Conservation (phyloP, 2,113 vertebrate species). For the Andinoacara biseriatus region DNA sequence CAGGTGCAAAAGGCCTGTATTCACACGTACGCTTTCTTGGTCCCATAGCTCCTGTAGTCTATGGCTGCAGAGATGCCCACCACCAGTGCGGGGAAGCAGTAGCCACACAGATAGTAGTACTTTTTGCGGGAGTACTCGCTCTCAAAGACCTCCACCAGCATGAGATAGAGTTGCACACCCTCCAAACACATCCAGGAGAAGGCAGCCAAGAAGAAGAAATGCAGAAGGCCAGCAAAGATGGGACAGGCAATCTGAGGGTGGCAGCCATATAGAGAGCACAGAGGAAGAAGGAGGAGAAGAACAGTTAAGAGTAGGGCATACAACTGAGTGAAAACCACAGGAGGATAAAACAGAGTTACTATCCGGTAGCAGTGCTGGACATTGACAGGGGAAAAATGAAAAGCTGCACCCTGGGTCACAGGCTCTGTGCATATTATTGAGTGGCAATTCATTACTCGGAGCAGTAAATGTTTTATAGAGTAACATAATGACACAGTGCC, state of each 20-base stretch:
- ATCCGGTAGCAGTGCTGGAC: slow-evolving; percentile 9
- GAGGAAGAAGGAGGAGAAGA: slow-evolving; percentile 16
- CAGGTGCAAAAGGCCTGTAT: slow-evolving; percentile 76
- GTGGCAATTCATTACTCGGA: slow-evolving; percentile 42
- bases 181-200: slow-evolving; percentile 96
- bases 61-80: slow-evolving; percentile 92
- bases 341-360: slow-evolving; percentile 38
- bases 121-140: slow-evolving; percentile 92
- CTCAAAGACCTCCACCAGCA: slow-evolving; percentile 93
- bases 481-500: slow-evolving; percentile 32
- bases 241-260: slow-evolving; percentile 86
- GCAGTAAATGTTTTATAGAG: slow-evolving; percentile 50
- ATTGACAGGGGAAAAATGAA: slow-evolving; percentile 31
- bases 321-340: slow-evolving; percentile 21
- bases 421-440: slow-evolving; percentile 42
- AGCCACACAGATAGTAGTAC: slow-evolving; percentile 94
- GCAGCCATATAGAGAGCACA: slow-evolving; percentile 9
- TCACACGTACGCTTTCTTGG: slow-evolving; percentile 91
- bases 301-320: slow-evolving; percentile 21
- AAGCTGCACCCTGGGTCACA: slow-evolving; percentile 36
- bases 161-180: slow-evolving; percentile 92
- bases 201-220: slow-evolving; percentile 94
- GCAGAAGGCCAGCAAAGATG: slow-evolving; percentile 90
- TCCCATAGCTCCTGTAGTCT: slow-evolving; percentile 95
- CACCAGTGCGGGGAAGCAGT: slow-evolving; percentile 92